phyloP scores from a whole-genome alignment of 2,113 vertebrate species.

The Manacus vitellinus region DNA sequence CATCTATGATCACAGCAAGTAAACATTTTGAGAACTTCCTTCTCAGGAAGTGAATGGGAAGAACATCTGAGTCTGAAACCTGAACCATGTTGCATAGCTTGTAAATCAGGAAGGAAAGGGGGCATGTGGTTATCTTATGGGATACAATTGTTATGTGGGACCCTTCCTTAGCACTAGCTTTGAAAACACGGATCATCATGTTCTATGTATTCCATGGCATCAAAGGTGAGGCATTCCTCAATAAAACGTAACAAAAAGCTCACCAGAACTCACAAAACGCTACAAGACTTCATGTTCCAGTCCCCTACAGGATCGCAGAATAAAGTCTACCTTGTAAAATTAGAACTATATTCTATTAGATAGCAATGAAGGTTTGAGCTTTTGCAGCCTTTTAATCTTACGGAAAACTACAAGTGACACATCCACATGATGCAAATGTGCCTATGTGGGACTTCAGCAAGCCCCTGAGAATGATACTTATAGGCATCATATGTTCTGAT shows the following conservation, averaged over 20 bases:
- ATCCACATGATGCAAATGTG: background rate
- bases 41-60: slow-evolving; percentile 57
- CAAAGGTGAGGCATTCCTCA: background rate
- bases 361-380: background rate
- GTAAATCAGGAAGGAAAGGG: slow-evolving; percentile 49
- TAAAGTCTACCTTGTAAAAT: background rate
- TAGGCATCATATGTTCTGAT: background rate
- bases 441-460: background rate
- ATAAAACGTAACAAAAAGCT: background rate
- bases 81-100: background rate
- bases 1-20: background rate
- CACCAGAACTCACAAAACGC: background rate
- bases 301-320: background rate
- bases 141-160: background rate
- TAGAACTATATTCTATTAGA: background rate
- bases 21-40: slow-evolving; percentile 61
- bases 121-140: slow-evolving; percentile 45
- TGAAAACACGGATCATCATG: background rate
- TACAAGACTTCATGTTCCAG: background rate
- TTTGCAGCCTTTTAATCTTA: background rate
- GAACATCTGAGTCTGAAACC: slow-evolving; percentile 55
- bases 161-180: background rate
- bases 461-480: background rate
- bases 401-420: background rate
- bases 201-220: background rate